phyloP scores from a whole-genome alignment of 2,888 invertebrate species.

The Agrotis exclamationis region DNA sequence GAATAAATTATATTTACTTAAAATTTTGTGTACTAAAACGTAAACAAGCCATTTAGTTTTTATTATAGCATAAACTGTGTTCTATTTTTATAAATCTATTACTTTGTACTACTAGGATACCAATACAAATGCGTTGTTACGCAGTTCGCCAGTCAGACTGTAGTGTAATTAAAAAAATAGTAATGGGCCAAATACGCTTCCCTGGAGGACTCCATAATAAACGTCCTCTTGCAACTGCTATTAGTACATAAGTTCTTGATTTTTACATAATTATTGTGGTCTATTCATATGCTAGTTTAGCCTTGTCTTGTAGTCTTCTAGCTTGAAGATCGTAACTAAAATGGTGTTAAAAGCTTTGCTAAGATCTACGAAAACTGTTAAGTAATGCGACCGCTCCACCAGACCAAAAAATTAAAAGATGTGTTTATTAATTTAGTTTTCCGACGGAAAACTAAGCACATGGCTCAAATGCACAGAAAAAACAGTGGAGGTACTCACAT shows the following conservation, averaged over 20 bases:
- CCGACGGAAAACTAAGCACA: not conserved
- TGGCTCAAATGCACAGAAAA: not conserved
- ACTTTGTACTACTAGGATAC: too few relatives aligned
- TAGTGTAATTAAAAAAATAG: not conserved
- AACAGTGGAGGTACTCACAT: conserved; percentile 87
- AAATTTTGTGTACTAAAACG: too few relatives aligned
- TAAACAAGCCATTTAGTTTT: not conserved
- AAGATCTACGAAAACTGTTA: not conserved
- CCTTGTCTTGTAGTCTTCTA: not conserved
- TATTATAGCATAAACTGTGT: not conserved
- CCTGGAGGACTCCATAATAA: not conserved
- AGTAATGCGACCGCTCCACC: not conserved
- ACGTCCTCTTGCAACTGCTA: too few relatives aligned
- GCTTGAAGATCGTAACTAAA: not conserved
- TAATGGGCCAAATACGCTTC: not conserved
- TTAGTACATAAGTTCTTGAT: not conserved
- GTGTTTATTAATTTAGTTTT: not conserved
- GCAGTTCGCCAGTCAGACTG: not conserved
- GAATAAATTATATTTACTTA: not conserved
- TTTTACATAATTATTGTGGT: not conserved
- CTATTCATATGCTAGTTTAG: not conserved
- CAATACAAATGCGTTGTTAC: too few relatives aligned
- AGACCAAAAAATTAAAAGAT: not conserved
- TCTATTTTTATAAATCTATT: too few relatives aligned
- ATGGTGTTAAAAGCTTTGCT: not conserved